Conservation (phyloP, 2,797 vertebrate genomes). For the Pantherophis alleghaniensis region DNA sequence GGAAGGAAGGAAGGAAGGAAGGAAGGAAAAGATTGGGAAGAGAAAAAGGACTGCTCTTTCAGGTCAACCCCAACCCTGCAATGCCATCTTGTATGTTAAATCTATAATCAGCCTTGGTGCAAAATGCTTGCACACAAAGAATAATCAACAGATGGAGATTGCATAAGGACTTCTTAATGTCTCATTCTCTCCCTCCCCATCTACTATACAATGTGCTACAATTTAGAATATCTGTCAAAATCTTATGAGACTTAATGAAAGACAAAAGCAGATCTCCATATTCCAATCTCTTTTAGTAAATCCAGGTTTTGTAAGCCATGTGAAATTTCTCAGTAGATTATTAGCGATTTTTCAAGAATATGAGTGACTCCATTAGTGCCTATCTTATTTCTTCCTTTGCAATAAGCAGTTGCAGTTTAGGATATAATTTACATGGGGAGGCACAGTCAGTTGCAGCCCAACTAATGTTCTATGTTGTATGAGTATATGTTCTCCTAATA, state of each 20-base stretch:
- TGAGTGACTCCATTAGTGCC: background rate
- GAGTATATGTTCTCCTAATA: background rate
- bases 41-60: background rate
- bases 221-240: background rate
- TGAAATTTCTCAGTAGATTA: background rate
- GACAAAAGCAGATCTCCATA: no score
- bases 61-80: background rate
- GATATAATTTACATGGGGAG: background rate
- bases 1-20: background rate
- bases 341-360: background rate
- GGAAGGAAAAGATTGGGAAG: rapidly evolving
- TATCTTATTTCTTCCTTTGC: background rate
- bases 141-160: background rate
- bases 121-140: background rate
- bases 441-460: background rate
- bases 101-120: background rate
- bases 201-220: background rate
- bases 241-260: background rate
- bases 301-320: background rate
- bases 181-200: background rate
- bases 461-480: background rate
- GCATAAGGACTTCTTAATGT: background rate
- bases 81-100: background rate
- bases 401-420: background rate
- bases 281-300: background rate